Conservation (phyloP, 2,113 vertebrate species). For the Hiodon alosoides region DNA sequence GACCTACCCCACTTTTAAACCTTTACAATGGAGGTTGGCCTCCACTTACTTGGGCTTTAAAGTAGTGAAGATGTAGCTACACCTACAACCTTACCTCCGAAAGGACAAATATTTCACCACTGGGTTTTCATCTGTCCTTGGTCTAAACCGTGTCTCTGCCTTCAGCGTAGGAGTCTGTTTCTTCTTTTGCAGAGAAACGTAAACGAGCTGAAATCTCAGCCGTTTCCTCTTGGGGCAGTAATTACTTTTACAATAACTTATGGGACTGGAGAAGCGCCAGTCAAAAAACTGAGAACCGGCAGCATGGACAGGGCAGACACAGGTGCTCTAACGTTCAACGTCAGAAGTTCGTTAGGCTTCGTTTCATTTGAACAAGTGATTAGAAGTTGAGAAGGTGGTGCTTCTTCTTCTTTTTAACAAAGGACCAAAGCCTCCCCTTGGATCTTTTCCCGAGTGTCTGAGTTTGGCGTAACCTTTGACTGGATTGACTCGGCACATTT, state of each 20-base stretch:
- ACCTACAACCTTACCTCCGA: too few species aligned
- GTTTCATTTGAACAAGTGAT: background rate
- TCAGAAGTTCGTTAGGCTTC: background rate
- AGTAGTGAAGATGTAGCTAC: too few species aligned
- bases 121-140: slow-evolving; percentile 19
- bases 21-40: too few species aligned
- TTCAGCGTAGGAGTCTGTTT: background rate
- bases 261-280: slow-evolving; percentile 40
- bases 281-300: slow-evolving; percentile 37
- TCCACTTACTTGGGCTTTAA: too few species aligned
- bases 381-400: slow-evolving; percentile 36
- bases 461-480: slow-evolving; percentile 39
- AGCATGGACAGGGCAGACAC: slow-evolving; percentile 1
- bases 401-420: background rate
- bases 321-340: slow-evolving; percentile 16
- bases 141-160: slow-evolving; percentile 3
- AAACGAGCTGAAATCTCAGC: slow-evolving; percentile 47
- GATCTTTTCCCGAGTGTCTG: slow-evolving; percentile 30
- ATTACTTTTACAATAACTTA: slow-evolving; percentile 65
- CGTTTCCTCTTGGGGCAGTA: slow-evolving; percentile 43
- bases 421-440: slow-evolving; percentile 27
- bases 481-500: slow-evolving; percentile 40
- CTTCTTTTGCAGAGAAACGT: slow-evolving; percentile 21
- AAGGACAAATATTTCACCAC: too few species aligned
- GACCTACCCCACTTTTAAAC: too few species aligned